Percentiles rank a stretch among this genome's conserved stretches.
Evolutionary conservation across 2,113 vertebrate species (phyloP).

Genomic region (Peromyscus maniculatus): DNA sequence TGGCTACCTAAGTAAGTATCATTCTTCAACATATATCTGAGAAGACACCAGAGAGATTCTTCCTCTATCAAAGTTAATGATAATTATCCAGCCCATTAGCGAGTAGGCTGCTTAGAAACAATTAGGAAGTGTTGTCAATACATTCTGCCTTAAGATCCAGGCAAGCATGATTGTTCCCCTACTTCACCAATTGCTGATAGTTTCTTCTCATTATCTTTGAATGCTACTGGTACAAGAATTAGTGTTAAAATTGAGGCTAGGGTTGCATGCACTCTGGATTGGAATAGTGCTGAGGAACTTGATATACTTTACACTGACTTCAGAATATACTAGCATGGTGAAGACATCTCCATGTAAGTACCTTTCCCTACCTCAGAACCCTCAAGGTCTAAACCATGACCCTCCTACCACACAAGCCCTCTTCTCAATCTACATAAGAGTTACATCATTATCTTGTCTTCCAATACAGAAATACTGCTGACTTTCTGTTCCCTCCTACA

Average conservation of each 20-base stretch:
- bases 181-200: background rate
- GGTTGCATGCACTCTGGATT: background rate
- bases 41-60: background rate
- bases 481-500: background rate
- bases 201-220: background rate
- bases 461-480: background rate
- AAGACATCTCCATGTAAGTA: background rate
- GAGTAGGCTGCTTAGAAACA: constrained; percentile 25
- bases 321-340: background rate
- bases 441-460: background rate
- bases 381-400: background rate
- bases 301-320: background rate
- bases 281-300: background rate
- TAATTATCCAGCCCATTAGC: constrained; percentile 26
- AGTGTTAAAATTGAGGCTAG: background rate
- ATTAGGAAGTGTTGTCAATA: background rate
- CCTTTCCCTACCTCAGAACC: background rate
- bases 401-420: background rate
- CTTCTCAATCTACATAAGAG: background rate
- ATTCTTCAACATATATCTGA: constrained; percentile 12
- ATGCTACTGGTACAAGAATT: background rate
- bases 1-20: background rate
- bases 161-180: too few relatives aligned
- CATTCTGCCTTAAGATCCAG: background rate
- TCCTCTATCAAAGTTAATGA: background rate